Base-by-base conservation (phyloP, 2,888 invertebrate genomes). In the Drosophila hamatofila region DNA sequence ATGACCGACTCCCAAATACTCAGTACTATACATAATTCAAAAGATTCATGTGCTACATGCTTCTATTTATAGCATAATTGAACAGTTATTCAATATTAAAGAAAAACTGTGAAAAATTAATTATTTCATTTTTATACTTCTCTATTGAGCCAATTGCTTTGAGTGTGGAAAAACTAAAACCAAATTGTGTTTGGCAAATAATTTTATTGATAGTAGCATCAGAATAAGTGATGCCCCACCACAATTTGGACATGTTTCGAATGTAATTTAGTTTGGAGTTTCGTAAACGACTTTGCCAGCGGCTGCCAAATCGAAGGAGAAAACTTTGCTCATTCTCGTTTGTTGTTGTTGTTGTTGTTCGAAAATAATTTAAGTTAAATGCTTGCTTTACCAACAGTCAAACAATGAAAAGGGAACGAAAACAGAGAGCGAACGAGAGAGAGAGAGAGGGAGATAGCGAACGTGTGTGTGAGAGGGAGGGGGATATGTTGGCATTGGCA, bases 351-450 rank as follows among this genome's bases (percentile, higher is more conserved):
- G 35, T 35, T 54, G 23, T 35, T 52, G 33, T 49, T 52, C 58
- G 58, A 63, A 73, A 80, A 76, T 74, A 74, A 83, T 83, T 80
- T 68, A 74, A 74, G 66, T 84, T 84, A 73, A 82, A 82, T 76
- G 68, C 70, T 64, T 63, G 80, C 75, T 87, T 87, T 87, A 63
- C 62, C 83, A 82, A 68, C 67, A 70, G 70, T 55, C 72, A 68
- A 80, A 73, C 70, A 88, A 88, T 71, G 58, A 59, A 69, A 61
- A 62, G 63, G 69, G 44, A 60, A 21, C 52, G 33, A 21, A 25
- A 16, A 39, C 18, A 21, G 11, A 21, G 18, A 33, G 33, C 11
- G 30, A 25, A 6, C 18, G 33, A 8, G 23, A 14, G 9, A 16
- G 23, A 14, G 51, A 0, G 35, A 5, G 23, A 23, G 52, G 1